Evolutionary conservation across 2,797 vertebrate species (phyloP).

Genomic region (Phoebastria nigripes): DNA sequence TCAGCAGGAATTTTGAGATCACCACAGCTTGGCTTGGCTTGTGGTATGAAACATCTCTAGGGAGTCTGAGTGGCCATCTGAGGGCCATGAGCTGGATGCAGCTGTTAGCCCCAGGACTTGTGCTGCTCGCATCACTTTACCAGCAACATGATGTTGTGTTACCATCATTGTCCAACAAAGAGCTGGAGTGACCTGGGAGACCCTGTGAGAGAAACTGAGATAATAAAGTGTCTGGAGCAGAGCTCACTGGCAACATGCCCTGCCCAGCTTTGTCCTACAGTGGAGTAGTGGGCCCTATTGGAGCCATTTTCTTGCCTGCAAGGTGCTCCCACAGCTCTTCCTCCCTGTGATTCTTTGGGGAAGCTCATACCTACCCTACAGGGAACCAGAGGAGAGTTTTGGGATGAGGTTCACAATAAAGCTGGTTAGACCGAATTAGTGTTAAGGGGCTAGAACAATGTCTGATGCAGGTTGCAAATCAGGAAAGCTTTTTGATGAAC

Average conservation of each 20-base stretch:
- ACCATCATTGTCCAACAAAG: neutral
- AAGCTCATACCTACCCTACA: neutral
- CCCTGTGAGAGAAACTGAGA: neutral
- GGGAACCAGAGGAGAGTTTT: neutral
- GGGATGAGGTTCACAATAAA: neutral
- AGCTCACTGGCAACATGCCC: neutral
- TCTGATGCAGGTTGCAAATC: neutral
- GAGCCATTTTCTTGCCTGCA: neutral
- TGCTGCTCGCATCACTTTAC: neutral
- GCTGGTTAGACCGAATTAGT: neutral
- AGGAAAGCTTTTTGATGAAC: neutral
- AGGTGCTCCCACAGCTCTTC: neutral
- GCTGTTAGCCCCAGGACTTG: neutral
- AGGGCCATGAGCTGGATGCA: neutral
- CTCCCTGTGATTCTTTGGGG: neutral
- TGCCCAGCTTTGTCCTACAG: neutral
- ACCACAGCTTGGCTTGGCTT: neutral
- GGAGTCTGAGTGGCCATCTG: neutral
- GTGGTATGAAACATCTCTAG: neutral
- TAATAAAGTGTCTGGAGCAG: neutral
- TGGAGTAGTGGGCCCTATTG: neutral
- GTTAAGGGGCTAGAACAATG: neutral
- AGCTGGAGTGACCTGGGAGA: neutral
- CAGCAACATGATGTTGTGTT: neutral
- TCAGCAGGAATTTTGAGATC: neutral